Percentiles rank a stretch among this genome's conserved stretches.
phyloP scores from a whole-genome alignment of 2,113 vertebrate genomes.

The Turdus rufiventris region DNA sequence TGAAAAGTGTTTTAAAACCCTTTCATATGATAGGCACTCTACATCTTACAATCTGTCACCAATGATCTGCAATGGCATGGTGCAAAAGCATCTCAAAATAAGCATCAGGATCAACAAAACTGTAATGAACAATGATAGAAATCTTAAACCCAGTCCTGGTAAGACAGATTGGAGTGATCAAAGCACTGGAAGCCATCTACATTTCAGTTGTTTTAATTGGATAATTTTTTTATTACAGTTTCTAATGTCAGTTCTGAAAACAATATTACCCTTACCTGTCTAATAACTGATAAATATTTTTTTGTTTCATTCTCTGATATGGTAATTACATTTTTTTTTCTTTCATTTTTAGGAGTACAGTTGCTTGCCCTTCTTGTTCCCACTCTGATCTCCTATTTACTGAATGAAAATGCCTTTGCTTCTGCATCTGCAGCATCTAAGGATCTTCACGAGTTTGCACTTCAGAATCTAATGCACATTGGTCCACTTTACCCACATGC shows the following conservation, averaged over 20 bases:
- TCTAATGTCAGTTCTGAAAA: neutral
- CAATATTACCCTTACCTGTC: neutral
- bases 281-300: neutral
- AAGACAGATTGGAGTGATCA: neutral
- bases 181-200: neutral
- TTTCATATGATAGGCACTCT: neutral
- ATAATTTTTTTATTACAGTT: neutral
- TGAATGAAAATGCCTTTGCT: conserved; percentile 89
- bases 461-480: conserved; percentile 96
- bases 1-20: neutral
- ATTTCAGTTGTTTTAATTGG: neutral
- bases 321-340: neutral
- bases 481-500: conserved; percentile 94
- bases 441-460: conserved; percentile 93
- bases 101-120: neutral
- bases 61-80: neutral
- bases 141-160: neutral
- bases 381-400: conserved; percentile 92
- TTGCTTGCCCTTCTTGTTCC: conserved; percentile 93
- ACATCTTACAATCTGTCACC: neutral
- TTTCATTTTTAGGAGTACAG: conserved; percentile 83
- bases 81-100: neutral
- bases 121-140: neutral
- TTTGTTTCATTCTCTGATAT: neutral
- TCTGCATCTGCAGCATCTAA: conserved; percentile 83